A percentile compares a stretch with the other conserved stretches of the same genome.
Evolutionary conservation across 1,140 invertebrate genomes (phyloP).

Genomic region (Drosophila navojoa): DNA sequence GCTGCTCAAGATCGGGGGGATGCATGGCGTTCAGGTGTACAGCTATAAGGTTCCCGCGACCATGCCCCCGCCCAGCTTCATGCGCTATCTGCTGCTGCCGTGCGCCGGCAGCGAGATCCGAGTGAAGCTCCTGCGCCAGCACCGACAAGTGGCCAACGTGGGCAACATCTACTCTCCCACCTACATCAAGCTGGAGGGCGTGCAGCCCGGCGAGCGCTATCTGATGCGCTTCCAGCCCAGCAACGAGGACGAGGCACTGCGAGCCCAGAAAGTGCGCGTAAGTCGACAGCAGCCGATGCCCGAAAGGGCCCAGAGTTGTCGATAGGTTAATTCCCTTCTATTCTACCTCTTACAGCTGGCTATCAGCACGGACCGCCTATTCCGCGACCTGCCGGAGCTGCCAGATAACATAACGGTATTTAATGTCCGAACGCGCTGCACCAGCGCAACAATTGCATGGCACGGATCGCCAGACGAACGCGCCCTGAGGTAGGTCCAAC

Average conservation of each 20-base stretch:
- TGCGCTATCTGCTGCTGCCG: conserved; percentile 72
- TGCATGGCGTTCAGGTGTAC: conserved; percentile 73
- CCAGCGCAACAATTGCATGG: conserved; percentile 75
- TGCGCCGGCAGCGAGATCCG: conserved; percentile 77
- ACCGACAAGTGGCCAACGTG: conserved; percentile 45
- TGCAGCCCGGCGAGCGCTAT: conserved; percentile 64
- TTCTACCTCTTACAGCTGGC: conserved; percentile 56
- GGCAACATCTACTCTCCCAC: conserved; percentile 72
- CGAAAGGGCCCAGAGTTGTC: neutral
- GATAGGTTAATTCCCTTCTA: neutral
- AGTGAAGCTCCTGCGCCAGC: conserved; percentile 61
- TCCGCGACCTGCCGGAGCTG: conserved; percentile 70
- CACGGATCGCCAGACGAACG: conserved; percentile 76
- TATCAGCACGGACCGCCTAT: conserved; percentile 61
- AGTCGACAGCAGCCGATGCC: conserved; percentile 4
- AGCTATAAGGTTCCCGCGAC: conserved; percentile 76
- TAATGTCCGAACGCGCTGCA: conserved; percentile 72
- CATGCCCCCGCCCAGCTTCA: conserved; percentile 28
- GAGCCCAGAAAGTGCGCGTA: conserved; percentile 78
- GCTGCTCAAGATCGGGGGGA: conserved; percentile 68
- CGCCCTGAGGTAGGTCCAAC: conserved; percentile 60
- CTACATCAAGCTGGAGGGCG: conserved; percentile 61
- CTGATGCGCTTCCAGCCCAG: conserved; percentile 75
- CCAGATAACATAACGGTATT: conserved; percentile 75
- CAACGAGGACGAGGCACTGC: conserved; percentile 75